Conservation (phyloP, 2,888 invertebrate genomes). For the Hedychridium roseum region DNA sequence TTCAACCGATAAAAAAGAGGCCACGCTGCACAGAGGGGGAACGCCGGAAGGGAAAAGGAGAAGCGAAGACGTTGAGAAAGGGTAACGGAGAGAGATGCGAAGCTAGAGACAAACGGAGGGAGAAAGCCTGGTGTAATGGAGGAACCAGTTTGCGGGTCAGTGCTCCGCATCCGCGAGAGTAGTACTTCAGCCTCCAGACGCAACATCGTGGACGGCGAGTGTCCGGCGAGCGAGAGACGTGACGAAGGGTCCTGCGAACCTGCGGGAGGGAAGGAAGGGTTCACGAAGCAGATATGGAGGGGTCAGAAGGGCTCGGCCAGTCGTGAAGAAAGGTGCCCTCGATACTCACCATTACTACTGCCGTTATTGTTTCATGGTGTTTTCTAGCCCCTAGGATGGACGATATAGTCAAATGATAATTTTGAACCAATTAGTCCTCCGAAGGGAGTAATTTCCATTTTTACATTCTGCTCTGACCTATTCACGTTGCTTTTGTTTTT, state of each 20-base stretch:
- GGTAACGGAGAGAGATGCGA: constrained; percentile 9
- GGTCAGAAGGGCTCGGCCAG: constrained; percentile 16
- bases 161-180: constrained; percentile 51
- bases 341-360: too few species aligned
- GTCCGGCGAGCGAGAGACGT: constrained; percentile 40
- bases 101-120: constrained; percentile 31
- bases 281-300: constrained; percentile 22
- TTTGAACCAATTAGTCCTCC: too few species aligned
- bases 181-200: constrained; percentile 45
- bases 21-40: constrained; percentile 13
- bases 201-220: constrained; percentile 34
- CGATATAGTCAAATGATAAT: too few species aligned
- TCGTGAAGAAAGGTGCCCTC: too few species aligned
- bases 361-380: too few species aligned
- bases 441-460: too few species aligned
- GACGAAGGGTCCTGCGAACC: constrained; percentile 28
- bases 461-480: too few species aligned
- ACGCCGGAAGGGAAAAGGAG: constrained; percentile 2
- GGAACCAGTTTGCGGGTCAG: constrained; percentile 60
- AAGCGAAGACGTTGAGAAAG: constrained; percentile 1
- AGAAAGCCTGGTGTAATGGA: constrained; percentile 49
- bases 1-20: too few species aligned
- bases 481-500: too few species aligned
- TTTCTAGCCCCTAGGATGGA: too few species aligned
- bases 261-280: constrained; percentile 30